Percentiles rank a stretch among this genome's conserved stretches.
phyloP scores from a whole-genome alignment of 1,140 invertebrate genomes.

The Glossosoma conforme region DNA sequence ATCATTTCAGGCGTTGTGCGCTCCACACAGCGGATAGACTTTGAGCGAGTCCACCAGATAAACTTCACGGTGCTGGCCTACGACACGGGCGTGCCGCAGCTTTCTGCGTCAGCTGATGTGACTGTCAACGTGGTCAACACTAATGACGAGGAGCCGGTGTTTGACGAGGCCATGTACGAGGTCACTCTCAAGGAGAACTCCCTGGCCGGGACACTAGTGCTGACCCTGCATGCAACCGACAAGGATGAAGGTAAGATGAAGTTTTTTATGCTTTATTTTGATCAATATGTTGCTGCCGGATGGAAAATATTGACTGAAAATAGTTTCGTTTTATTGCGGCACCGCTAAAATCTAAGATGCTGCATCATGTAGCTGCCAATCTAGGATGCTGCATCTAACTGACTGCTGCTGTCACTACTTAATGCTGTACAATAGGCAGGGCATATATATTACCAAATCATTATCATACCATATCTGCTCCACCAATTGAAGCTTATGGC shows the following conservation, averaged over 20 bases:
- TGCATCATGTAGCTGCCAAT: no score
- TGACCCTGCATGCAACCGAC: slow-evolving; percentile 68
- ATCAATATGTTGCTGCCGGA: no score
- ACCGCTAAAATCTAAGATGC: no score
- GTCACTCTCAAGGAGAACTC: slow-evolving; percentile 72
- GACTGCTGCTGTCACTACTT: no score
- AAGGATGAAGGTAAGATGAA: slow-evolving; percentile 65
- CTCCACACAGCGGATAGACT: slow-evolving; percentile 75
- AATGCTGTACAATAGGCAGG: no score
- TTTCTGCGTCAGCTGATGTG: slow-evolving; percentile 68
- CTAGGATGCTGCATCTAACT: no score
- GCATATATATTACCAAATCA: no score
- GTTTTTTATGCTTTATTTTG: no score
- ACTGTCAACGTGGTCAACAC: slow-evolving; percentile 75
- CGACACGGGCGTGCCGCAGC: slow-evolving; percentile 78
- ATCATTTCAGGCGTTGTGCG: slow-evolving; percentile 64
- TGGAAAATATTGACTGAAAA: no score
- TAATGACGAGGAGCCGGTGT: slow-evolving; percentile 82
- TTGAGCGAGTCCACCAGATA: slow-evolving; percentile 68
- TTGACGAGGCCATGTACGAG: slow-evolving; percentile 62
- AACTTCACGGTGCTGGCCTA: slow-evolving; percentile 76
- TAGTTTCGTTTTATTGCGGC: no score
- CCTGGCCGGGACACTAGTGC: slow-evolving; percentile 59
- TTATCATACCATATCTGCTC: no score
- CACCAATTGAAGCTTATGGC: no score